These are phyloP conservation scores for Eugnorisma glareosa DNA, from an alignment of 2,888 invertebrate species.

Conservation along the genomic window DNA sequence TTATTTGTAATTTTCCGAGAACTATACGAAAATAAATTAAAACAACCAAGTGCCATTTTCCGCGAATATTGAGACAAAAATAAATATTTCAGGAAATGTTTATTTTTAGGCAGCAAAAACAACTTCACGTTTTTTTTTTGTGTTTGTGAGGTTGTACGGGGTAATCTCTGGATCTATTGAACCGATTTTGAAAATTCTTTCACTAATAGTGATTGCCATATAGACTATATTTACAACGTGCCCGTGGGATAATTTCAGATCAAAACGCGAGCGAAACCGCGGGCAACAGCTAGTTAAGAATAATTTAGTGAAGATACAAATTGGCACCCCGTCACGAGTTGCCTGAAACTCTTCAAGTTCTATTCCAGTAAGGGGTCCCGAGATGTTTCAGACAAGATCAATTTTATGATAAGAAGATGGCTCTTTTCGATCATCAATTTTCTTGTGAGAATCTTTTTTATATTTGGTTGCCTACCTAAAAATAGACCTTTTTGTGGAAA, in stretches of 20 bases:
- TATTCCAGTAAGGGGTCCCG: conserved; percentile 29
- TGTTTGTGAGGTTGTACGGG: too few relatives aligned
- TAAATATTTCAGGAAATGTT: background rate
- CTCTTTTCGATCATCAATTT: background rate
- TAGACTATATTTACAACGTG: too few relatives aligned
- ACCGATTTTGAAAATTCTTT: too few relatives aligned
- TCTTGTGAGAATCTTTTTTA: background rate
- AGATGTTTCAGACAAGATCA: conserved; percentile 31
- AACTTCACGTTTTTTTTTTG: conserved; percentile 20
- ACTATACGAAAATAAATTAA: background rate
- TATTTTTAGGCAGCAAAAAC: conserved; percentile 21
- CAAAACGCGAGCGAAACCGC: too few relatives aligned
- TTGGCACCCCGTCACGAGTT: conserved; percentile 15
- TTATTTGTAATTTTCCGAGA: background rate
- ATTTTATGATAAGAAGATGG: conserved; percentile 44
- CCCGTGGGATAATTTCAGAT: too few relatives aligned
- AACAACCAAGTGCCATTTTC: background rate
- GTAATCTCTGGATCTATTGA: too few relatives aligned
- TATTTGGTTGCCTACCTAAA: background rate
- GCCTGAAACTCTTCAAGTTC: conserved; percentile 21
- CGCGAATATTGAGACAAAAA: conserved; percentile 4
- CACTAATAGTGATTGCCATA: too few relatives aligned
- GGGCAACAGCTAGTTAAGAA: too few relatives aligned
- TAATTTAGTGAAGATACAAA: conserved; percentile 14
- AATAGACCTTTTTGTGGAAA: background rate